Evolutionary conservation across 2,113 vertebrate genomes (phyloP), one percentile per base, ranked within the genome.

Genomic region (Copsychus sechellarum): DNA sequence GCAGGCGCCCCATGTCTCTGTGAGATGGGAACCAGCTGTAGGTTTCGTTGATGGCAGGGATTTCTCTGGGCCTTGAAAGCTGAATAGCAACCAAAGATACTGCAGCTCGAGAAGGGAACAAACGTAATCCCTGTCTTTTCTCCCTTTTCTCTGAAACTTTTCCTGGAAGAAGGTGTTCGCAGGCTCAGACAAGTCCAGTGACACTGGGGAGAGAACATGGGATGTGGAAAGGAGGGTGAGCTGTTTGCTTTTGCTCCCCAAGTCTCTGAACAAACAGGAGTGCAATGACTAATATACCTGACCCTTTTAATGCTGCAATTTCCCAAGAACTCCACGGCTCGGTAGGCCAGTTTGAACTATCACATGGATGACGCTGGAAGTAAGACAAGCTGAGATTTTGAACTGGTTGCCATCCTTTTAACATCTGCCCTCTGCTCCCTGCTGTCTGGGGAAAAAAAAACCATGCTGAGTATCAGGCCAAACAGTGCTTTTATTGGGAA

Each of bases 281-380:
- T 23, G 62, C 3, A 18, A 34, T 95, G 93, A 94, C 81, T 97
- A 91, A 94, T 45, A 42, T 14, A 54, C 33, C 34, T 87, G 86
- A 79, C 78, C 72, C 17, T 90, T 89, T 42, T 50, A 79, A 58
- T 85, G 45, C 62, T 89, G 40, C 57, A 48, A 17, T 91, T 95
- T 93, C 62, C 25, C 78, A 92, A 19, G 69, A 87, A 6, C 3
- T 85, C 45, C 14, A 7, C 11, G 42, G 42, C 60, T 70, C 0
- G 0, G 17, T 40, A 25, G 81, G 60, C 42, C 2, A 11, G 23
- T 36, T 47, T 2, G 8, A 38, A 2, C 31, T 60, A 0, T n/a
- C 20, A 42, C 1, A 3, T 23, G 38, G 29, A 11, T 1, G 4
- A 26, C 0, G 3, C 17, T 77, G 26, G 21, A 64, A 58, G 51